These are phyloP conservation scores for Pimephales promelas DNA, from an alignment of 2,113 vertebrate genomes.

Conservation along the genomic window DNA sequence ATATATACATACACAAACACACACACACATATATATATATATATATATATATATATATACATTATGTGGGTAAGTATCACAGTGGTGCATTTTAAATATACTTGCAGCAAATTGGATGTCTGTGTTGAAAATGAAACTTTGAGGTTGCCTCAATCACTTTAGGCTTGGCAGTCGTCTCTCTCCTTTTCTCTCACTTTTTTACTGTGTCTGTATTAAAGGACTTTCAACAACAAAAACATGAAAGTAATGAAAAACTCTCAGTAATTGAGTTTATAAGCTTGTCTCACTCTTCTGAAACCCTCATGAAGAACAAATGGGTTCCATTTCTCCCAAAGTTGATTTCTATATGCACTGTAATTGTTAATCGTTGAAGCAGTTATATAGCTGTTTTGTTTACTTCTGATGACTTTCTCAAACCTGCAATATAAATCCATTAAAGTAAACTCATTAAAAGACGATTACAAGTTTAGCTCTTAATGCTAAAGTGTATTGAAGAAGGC, in stretches of 20 bases:
- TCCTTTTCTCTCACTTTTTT: slow-evolving; percentile 62
- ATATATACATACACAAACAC: too few relatives aligned
- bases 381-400: slow-evolving; percentile 16
- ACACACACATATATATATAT: too few relatives aligned
- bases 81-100: slow-evolving; percentile 38
- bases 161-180: slow-evolving; percentile 51
- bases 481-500: neutral
- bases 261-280: slow-evolving; percentile 69
- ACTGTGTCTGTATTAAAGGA: slow-evolving; percentile 66
- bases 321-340: slow-evolving; percentile 45
- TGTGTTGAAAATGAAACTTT: slow-evolving; percentile 50
- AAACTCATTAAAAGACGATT: neutral
- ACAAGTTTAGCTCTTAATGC: neutral
- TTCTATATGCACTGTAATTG: slow-evolving; percentile 38
- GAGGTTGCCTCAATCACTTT: slow-evolving; percentile 51
- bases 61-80: neutral
- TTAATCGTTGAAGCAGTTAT: neutral
- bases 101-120: slow-evolving; percentile 44
- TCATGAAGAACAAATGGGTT: slow-evolving; percentile 48
- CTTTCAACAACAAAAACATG: slow-evolving; percentile 62
- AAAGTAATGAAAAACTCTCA: slow-evolving; percentile 60
- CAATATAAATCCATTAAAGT: slow-evolving; percentile 25
- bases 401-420: neutral
- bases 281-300: slow-evolving; percentile 49
- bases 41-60: neutral